phyloP scores from a whole-genome alignment of 2,888 invertebrate genomes.

The Netelia inedita region DNA sequence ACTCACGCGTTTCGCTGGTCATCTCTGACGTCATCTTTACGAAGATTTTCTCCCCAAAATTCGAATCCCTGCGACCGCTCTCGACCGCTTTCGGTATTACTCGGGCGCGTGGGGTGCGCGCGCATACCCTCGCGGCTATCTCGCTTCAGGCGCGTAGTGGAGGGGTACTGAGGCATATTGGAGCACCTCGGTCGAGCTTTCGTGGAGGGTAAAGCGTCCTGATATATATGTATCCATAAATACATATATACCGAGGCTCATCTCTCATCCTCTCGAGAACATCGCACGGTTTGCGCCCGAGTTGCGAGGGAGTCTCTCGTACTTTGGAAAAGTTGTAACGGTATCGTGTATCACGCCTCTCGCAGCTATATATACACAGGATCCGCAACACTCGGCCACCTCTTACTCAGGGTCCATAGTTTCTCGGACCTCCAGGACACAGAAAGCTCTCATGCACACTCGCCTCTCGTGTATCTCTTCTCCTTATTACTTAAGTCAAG shows the following conservation, averaged over 20 bases:
- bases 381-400: slow-evolving; percentile 44
- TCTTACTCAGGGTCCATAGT: slow-evolving; percentile 36
- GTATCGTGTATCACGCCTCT: slow-evolving; percentile 65
- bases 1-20: no score
- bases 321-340: slow-evolving; percentile 65
- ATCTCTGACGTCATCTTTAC: no score
- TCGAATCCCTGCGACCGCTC: no score
- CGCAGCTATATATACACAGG: slow-evolving; percentile 31
- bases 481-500: slow-evolving; percentile 60
- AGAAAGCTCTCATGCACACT: slow-evolving; percentile 17
- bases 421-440: slow-evolving; percentile 48
- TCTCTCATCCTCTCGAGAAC: background rate
- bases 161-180: no score
- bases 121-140: no score
- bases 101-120: no score
- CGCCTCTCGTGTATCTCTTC: slow-evolving; percentile 12
- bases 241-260: background rate
- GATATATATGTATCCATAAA: no score
- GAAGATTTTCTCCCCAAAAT: no score
- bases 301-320: slow-evolving; percentile 5
- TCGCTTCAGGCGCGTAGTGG: no score
- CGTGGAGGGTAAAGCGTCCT: no score
- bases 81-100: no score
- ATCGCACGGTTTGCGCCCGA: slow-evolving; percentile 24
- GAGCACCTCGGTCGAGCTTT: no score